Evolutionary conservation across 2,113 vertebrate species (phyloP), one percentile per base, ranked within the genome.

Genomic region (Gallinago media): DNA sequence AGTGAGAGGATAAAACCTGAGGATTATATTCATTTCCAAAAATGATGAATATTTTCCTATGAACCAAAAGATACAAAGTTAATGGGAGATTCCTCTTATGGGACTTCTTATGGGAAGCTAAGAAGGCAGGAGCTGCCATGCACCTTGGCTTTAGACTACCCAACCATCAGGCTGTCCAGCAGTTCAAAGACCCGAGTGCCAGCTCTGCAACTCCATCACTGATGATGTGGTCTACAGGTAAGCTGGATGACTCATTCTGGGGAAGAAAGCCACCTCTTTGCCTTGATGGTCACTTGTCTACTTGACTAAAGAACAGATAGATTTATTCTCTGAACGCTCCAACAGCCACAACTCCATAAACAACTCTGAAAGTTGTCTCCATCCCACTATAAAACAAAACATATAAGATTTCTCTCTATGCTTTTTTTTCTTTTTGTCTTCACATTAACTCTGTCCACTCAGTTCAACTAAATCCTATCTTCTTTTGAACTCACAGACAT

Each of bases 151-250:
- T 72, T 32, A 22, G 44, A 50, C 8, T 50, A 42, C 8, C 13
- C 66, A 75, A 2, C 25, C 19, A 3, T 11, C 31, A n/a, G 32
- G 23, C 27, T 58, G 20, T 16, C 27, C 22, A 29, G 46, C 31
- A 54, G 56, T 40, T 85, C 65, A 47, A 29, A 74, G 26, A 44
- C 19, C 31, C 59, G 23, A 1, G 6, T 44, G 21, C 31, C 87
- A 86, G 75, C 75, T 79, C 38, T 78, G 32, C 62, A 68, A 22
- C 26, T 32, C 52, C 49, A 27, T 7, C 47, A 5, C 44, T 76
- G 72, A 71, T 78, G 34, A 2, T 1, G 0, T n/a, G 40, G 42
- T 34, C 16, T 26, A 31, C 12, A 34, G 27, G 34, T 1, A 2
- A 85, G 56, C 15, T 0, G 0, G 22, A 38, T 6, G 32, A 8